Evolutionary conservation across 1,140 invertebrate genomes (phyloP).

Genomic region (Cataglyphis hispanica): DNA sequence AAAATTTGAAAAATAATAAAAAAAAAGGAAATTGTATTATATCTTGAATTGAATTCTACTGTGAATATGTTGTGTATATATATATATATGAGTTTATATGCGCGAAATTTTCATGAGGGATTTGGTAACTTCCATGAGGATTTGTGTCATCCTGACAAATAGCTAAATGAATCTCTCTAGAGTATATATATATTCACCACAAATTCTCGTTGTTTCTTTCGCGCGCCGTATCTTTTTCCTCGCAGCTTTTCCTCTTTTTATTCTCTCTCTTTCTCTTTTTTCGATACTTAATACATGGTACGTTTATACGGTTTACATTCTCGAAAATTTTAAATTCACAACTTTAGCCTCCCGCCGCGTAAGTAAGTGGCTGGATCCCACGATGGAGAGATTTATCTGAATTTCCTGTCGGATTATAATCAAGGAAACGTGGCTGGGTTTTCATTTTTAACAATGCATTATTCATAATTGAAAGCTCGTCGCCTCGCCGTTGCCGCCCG

Average conservation of each 20-base stretch:
- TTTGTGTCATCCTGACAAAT: constrained; percentile 77
- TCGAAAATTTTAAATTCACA: constrained; percentile 76
- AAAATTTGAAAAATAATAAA: neutral
- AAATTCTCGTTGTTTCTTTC: constrained; percentile 38
- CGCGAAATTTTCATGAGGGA: constrained; percentile 58
- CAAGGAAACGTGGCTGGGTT: constrained; percentile 61
- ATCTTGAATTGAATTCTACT: neutral
- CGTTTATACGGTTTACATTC: neutral
- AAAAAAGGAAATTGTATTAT: neutral
- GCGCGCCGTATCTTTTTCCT: constrained; percentile 61
- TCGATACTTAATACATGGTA: constrained; percentile 28
- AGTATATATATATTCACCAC: constrained; percentile 66
- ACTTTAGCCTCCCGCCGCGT: constrained; percentile 52
- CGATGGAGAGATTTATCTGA: constrained; percentile 74
- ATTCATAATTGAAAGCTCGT: constrained; percentile 67
- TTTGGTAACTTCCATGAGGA: constrained; percentile 71
- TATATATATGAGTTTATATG: neutral
- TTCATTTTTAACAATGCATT: constrained; percentile 72
- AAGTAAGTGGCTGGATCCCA: constrained; percentile 8
- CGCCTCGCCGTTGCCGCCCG: too few relatives aligned
- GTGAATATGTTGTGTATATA: neutral
- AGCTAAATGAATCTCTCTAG: constrained; percentile 67
- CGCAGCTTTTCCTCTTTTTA: neutral
- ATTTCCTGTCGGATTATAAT: constrained; percentile 76
- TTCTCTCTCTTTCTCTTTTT: constrained; percentile 4